Evolutionary conservation across 1,140 invertebrate species (phyloP).

Genomic region (Thaumatotibia leucotreta): DNA sequence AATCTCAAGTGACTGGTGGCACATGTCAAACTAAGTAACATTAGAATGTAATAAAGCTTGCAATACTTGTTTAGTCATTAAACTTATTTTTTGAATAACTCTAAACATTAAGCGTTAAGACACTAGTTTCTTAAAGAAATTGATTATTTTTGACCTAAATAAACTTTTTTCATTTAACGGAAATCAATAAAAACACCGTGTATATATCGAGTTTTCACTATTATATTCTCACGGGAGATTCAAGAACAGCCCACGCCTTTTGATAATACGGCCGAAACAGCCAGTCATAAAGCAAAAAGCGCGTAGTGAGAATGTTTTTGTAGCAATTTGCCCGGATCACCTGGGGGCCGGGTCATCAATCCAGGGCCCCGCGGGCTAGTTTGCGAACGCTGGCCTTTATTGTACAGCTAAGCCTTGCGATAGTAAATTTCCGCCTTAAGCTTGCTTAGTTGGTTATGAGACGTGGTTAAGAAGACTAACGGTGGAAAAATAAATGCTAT

Average conservation of each 20-base stretch:
- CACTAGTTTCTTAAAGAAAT: too few species aligned
- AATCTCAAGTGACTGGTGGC: too few species aligned
- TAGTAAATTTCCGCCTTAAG: background rate
- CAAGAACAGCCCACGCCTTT: background rate
- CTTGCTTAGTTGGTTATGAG: background rate
- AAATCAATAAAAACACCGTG: too few species aligned
- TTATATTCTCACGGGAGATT: background rate
- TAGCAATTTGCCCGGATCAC: conserved; percentile 55
- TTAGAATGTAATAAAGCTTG: too few species aligned
- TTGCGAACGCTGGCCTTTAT: conserved; percentile 40
- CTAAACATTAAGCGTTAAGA: too few species aligned
- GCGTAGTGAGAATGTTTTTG: conserved; percentile 28
- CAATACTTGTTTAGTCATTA: too few species aligned
- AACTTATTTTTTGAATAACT: too few species aligned
- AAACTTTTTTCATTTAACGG: too few species aligned
- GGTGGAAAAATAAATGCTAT: background rate
- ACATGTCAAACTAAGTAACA: too few species aligned
- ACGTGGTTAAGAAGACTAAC: background rate
- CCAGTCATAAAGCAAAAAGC: conserved; percentile 36
- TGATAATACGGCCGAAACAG: conserved; percentile 23
- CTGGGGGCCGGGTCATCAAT: conserved; percentile 57
- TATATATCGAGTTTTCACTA: too few species aligned
- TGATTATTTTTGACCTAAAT: too few species aligned
- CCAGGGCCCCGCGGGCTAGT: conserved; percentile 47
- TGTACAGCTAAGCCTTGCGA: conserved; percentile 18